Percentiles rank a stretch among this genome's conserved stretches.
Conservation (phyloP, 2,113 vertebrate species). For the Rhombomys opimus region DNA sequence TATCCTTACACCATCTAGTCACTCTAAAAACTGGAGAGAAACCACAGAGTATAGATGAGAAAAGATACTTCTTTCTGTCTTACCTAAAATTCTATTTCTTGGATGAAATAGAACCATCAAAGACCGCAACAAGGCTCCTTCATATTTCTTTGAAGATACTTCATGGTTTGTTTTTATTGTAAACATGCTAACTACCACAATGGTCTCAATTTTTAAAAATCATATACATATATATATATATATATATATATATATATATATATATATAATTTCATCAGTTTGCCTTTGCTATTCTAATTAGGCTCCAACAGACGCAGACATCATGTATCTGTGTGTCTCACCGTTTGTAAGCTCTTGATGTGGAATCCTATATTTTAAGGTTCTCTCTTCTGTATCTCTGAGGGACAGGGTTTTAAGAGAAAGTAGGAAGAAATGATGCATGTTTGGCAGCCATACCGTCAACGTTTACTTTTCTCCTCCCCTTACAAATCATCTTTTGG, state of each 20-base stretch:
- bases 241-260: neutral
- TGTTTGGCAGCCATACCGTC: slow-evolving; percentile 34
- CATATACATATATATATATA: neutral
- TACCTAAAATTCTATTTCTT: neutral
- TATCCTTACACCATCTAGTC: neutral
- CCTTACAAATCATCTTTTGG: slow-evolving; percentile 51
- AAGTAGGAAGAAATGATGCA: neutral
- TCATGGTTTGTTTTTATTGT: neutral
- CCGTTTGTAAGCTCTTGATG: neutral
- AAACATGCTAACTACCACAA: neutral
- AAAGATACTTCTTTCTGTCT: neutral
- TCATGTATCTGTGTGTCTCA: neutral
- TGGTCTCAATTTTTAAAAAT: neutral
- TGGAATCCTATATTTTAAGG: neutral
- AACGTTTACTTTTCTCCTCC: slow-evolving; percentile 32
- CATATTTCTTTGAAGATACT: neutral
- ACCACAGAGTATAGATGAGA: neutral
- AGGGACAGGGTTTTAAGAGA: neutral
- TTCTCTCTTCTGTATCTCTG: neutral
- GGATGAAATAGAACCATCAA: neutral
- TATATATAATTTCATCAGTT: neutral
- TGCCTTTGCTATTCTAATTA: neutral
- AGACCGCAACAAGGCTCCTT: neutral
- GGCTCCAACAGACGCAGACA: neutral
- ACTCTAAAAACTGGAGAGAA: neutral